A percentile compares a stretch with the other conserved stretches of the same genome.
Conservation (phyloP, 2,888 invertebrate species). For the Chrysolina oricalcia region DNA sequence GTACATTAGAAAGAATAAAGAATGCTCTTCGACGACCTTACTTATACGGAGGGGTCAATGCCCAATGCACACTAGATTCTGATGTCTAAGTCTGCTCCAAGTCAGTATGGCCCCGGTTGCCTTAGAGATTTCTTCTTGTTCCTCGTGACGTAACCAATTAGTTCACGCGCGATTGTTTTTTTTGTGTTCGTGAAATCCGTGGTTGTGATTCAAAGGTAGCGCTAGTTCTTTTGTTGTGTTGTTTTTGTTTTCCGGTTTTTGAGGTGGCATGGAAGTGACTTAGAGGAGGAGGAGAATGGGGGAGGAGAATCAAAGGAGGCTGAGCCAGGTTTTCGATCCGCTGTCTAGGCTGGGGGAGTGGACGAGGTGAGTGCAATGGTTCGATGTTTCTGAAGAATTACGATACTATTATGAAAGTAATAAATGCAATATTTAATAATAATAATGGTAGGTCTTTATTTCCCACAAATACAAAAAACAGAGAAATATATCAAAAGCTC, state of each 20-base stretch:
- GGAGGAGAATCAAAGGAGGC: conserved; percentile 75
- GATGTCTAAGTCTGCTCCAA: conserved; percentile 59
- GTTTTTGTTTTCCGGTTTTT: conserved; percentile 37
- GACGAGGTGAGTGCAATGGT: conserved; percentile 65
- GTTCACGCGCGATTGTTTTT: conserved; percentile 45
- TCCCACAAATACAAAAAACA: too few relatives aligned
- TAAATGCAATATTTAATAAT: too few relatives aligned
- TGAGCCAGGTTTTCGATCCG: conserved; percentile 89
- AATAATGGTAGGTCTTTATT: too few relatives aligned
- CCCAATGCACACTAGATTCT: conserved; percentile 65
- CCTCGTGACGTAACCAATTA: conserved; percentile 36
- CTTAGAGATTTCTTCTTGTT: conserved; percentile 34
- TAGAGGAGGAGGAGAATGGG: conserved; percentile 56
- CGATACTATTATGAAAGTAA: too few relatives aligned
- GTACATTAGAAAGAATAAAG: conserved; percentile 40
- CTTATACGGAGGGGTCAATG: conserved; percentile 64
- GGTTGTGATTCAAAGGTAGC: conserved; percentile 57
- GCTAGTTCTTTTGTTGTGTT: conserved; percentile 34
- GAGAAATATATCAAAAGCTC: too few relatives aligned
- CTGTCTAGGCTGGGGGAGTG: conserved; percentile 83
- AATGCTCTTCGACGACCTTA: conserved; percentile 59
- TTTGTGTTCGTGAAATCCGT: conserved; percentile 43
- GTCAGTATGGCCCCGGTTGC: conserved; percentile 59
- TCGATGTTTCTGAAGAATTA: background rate
- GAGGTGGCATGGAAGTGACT: conserved; percentile 57